Conservation (phyloP, 2,797 vertebrate genomes). For the Dryobates pubescens region DNA sequence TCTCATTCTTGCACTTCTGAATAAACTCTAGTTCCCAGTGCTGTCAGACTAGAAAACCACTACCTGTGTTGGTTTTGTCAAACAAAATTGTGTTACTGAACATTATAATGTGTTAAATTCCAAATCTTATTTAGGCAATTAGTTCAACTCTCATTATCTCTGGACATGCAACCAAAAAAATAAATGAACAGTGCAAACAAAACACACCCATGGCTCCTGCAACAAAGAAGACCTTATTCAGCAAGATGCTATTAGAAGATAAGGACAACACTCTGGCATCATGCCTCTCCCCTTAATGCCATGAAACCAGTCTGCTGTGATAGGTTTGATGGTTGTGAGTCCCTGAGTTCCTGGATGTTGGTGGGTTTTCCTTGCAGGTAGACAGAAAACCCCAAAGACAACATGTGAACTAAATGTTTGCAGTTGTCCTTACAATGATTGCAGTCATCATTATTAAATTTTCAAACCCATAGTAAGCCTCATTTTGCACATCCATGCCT, state of each 20-base stretch:
- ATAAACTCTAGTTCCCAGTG: neutral
- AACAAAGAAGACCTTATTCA: conserved; percentile 48
- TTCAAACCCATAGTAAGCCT: neutral
- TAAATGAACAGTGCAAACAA: neutral
- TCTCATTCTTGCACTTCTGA: conserved; percentile 42
- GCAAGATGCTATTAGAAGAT: conserved; percentile 37
- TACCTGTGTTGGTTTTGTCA: conserved; percentile 34
- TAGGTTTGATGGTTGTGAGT: conserved; percentile 8
- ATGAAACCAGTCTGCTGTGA: conserved; percentile 19
- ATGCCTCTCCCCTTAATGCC: neutral
- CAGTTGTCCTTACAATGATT: neutral
- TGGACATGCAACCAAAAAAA: conserved; percentile 45
- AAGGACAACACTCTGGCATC: conserved; percentile 6
- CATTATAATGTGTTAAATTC: conserved; percentile 42
- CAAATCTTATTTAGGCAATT: conserved; percentile 57
- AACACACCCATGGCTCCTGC: conserved; percentile 10
- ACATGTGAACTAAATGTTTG: neutral
- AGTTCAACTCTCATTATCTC: conserved; percentile 40
- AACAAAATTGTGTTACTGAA: conserved; percentile 30
- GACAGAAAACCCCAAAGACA: neutral
- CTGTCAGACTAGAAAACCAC: conserved; percentile 10
- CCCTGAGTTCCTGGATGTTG: neutral
- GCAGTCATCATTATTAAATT: neutral
- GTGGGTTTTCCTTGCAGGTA: neutral
- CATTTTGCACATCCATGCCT: neutral